Evolutionary conservation across 2,888 invertebrate species (phyloP).

Genomic region (Heteropelma amictum): DNA sequence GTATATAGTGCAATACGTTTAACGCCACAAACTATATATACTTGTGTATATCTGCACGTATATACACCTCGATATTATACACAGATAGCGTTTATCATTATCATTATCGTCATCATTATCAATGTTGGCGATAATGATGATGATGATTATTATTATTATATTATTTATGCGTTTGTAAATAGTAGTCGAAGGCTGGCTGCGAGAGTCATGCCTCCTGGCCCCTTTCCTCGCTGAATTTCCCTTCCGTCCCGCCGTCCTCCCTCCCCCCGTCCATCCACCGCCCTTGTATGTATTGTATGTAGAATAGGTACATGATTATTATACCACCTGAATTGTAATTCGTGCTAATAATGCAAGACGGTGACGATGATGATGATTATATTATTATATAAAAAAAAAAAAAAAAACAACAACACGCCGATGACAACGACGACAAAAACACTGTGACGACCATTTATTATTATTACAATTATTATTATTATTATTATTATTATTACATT

Average conservation of each 20-base stretch:
- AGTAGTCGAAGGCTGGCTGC: slow-evolving; percentile 73
- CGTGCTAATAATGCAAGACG: slow-evolving; percentile 61
- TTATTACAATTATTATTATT: slow-evolving; percentile 59
- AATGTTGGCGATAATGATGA: slow-evolving; percentile 25
- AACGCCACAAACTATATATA: slow-evolving; percentile 58
- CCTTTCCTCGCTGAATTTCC: slow-evolving; percentile 60
- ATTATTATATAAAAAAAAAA: slow-evolving; percentile 43
- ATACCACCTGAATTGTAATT: slow-evolving; percentile 65
- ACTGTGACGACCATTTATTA: slow-evolving; percentile 59
- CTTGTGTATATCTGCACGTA: slow-evolving; percentile 51
- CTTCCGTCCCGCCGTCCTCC: slow-evolving; percentile 64
- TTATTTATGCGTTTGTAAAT: slow-evolving; percentile 78
- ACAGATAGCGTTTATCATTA: slow-evolving; percentile 54
- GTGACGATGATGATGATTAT: slow-evolving; percentile 61
- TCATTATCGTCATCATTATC: slow-evolving; percentile 30
- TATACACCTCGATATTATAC: slow-evolving; percentile 59
- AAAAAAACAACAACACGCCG: slow-evolving; percentile 48
- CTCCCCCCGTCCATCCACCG: not conserved
- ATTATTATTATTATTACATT: slow-evolving; percentile 68
- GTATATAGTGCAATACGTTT: slow-evolving; percentile 51
- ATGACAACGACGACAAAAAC: slow-evolving; percentile 65
- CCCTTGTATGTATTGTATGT: slow-evolving; percentile 77
- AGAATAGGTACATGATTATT: slow-evolving; percentile 74
- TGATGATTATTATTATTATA: slow-evolving; percentile 67
- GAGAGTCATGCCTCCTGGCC: slow-evolving; percentile 51